Conservation (phyloP, 1,140 invertebrate species). For the Brachionus rubens region DNA sequence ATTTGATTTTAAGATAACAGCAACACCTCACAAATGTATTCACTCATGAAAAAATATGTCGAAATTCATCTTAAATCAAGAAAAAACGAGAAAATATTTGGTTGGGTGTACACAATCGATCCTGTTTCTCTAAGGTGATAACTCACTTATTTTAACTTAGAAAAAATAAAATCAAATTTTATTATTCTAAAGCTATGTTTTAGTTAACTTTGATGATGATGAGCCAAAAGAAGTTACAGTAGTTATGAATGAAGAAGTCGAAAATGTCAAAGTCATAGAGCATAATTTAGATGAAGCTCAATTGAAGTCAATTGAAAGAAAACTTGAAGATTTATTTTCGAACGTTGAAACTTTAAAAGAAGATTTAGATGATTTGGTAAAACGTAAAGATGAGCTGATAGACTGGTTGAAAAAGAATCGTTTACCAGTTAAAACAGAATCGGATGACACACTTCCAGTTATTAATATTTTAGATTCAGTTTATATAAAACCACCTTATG, state of each 20-base stretch:
- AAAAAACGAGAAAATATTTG: not conserved
- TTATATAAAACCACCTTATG: conserved; percentile 6
- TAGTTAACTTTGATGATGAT: not conserved
- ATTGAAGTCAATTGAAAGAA: not conserved
- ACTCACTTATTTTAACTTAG: not conserved
- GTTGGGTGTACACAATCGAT: conserved; percentile 28
- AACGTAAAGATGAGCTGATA: not conserved
- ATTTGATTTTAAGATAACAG: too few species aligned
- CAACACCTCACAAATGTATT: not conserved
- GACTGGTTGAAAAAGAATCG: conserved; percentile 36
- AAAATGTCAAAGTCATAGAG: not conserved
- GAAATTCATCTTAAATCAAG: not conserved
- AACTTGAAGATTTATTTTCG: too few species aligned
- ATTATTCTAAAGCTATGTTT: conserved; percentile 9
- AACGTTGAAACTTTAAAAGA: not conserved
- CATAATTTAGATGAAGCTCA: not conserved
- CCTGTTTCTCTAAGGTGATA: conserved; percentile 2
- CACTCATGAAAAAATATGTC: conserved; percentile 26
- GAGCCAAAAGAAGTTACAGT: not conserved
- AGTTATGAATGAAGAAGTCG: conserved; percentile 18
- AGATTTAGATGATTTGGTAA: not conserved
- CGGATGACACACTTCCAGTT: not conserved
- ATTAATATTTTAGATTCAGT: conserved; percentile 42
- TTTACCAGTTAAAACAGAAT: not conserved
- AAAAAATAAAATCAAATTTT: not conserved